Percentiles rank a stretch among this genome's conserved stretches.
Conservation (phyloP, 2,888 invertebrate species). For the Mimachlamys varia region DNA sequence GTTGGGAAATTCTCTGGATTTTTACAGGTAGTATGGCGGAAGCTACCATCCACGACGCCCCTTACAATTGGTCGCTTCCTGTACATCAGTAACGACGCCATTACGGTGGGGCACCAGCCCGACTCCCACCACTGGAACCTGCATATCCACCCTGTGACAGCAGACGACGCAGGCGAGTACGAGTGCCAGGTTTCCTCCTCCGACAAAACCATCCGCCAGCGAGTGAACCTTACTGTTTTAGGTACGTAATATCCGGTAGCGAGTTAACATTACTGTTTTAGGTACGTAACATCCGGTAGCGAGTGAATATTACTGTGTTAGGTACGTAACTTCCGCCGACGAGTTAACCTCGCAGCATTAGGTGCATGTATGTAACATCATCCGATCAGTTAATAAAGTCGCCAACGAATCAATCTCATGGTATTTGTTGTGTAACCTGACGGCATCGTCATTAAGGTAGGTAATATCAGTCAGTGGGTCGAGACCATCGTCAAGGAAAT, state of each 20-base stretch:
- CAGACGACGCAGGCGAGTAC: conserved; percentile 42
- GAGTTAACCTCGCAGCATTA: neutral
- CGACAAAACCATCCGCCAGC: conserved; percentile 43
- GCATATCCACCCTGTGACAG: conserved; percentile 37
- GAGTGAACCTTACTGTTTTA: conserved; percentile 47
- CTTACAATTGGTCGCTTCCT: conserved; percentile 42
- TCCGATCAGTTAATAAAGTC: neutral
- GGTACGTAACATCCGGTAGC: neutral
- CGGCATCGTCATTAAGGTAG: too few species aligned
- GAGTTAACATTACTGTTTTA: neutral
- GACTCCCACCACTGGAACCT: conserved; percentile 48
- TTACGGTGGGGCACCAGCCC: conserved; percentile 41
- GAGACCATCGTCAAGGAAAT: too few species aligned
- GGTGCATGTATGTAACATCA: too few species aligned
- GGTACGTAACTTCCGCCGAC: neutral
- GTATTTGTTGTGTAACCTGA: too few species aligned
- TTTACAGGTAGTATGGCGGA: conserved; percentile 45
- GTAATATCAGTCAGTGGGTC: too few species aligned
- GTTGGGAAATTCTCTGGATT: neutral
- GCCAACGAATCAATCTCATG: too few species aligned
- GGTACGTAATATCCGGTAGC: conserved; percentile 18
- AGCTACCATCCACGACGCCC: conserved; percentile 37
- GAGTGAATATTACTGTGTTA: neutral
- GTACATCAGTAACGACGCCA: conserved; percentile 42
- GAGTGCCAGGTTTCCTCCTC: conserved; percentile 47